phyloP scores from a whole-genome alignment of 2,888 invertebrate species.

The Diadromus collaris region DNA sequence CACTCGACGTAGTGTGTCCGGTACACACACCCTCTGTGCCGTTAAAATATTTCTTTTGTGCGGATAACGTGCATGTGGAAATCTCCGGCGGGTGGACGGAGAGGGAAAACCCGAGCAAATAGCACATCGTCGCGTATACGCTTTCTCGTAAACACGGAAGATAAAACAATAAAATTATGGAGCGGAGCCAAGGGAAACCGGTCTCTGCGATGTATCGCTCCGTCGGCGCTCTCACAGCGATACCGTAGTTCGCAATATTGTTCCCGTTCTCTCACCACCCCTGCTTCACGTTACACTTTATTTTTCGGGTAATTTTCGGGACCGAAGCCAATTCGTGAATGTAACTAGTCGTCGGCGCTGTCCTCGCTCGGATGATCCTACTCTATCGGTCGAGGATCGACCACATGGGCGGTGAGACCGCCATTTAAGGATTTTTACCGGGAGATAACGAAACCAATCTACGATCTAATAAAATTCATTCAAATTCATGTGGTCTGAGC shows the following conservation, averaged over 20 bases:
- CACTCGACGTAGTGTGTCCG: conserved; percentile 18
- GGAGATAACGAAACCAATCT: conserved; percentile 1
- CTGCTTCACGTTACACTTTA: conserved; percentile 44
- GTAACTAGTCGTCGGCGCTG: conserved; percentile 40
- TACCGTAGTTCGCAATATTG: conserved; percentile 56
- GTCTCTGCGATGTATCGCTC: conserved; percentile 61
- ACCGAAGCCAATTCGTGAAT: conserved; percentile 38
- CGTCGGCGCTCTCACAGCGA: conserved; percentile 45
- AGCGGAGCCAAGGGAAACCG: conserved; percentile 72
- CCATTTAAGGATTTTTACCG: not conserved
- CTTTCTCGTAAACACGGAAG: conserved; percentile 68
- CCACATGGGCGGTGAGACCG: not conserved
- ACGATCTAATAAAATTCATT: not conserved
- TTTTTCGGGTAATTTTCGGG: conserved; percentile 54
- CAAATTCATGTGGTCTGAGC: not conserved
- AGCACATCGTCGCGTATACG: conserved; percentile 35
- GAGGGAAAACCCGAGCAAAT: conserved; percentile 33
- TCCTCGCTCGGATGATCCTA: conserved; percentile 27
- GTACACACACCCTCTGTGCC: not conserved
- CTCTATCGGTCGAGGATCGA: conserved; percentile 20
- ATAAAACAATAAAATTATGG: conserved; percentile 76
- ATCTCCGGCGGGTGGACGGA: conserved; percentile 9
- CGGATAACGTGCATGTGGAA: conserved; percentile 15
- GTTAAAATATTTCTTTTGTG: conserved; percentile 21
- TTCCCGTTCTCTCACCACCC: conserved; percentile 53